Base-by-base conservation (phyloP, 2,797 vertebrate species). In the Myiothlypis chrysogaster region DNA sequence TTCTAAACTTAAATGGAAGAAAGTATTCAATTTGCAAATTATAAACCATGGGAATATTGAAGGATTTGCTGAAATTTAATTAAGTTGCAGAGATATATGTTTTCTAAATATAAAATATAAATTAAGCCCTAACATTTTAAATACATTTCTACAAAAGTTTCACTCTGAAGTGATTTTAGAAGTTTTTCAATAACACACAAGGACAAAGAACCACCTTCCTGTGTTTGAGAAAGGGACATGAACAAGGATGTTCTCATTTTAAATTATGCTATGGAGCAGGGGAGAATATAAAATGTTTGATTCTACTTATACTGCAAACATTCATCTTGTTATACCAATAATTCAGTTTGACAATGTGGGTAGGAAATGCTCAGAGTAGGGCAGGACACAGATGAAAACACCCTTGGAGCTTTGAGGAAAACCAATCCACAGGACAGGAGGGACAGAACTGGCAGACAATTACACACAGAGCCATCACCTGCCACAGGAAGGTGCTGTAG, bases 241-340 rank as follows among this genome's bases (percentile, higher is more conserved):
- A 28, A 79, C 43, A 72, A 79, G 46, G 30, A 70, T 49, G 22
- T 84, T 71, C 57, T 89, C 27, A n/a, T 87, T 94, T 84, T 79
- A 87, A 93, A 87, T 89, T 92, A 94, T n/a, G 27, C 63, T 43
- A 1, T 1, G 23, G 39, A 83, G 44, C 47, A 70, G 41, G 80
- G n/a, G 11, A 68, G 75, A 92, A 90, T 75, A 56, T 34, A 78
- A 73, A 77, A 83, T 88, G 61, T 63, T 92, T 86, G 80, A 88
- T 81, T 91, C 79, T 52, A 83, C 72, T 71, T 78, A 68, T 68
- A 87, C 41, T 57, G 70, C 73, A 89, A 93, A 87, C 55, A 82
- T 91, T 93, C 37, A 79, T 89, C 73, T 66, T 91, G 73, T 59
- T 75, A 71, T 64, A 50, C 77, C 70, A 92, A 60, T 82, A 90